Percentiles rank a stretch among this genome's conserved stretches.
phyloP scores from a whole-genome alignment of 1,140 invertebrate species.

The Habropoda laboriosa region DNA sequence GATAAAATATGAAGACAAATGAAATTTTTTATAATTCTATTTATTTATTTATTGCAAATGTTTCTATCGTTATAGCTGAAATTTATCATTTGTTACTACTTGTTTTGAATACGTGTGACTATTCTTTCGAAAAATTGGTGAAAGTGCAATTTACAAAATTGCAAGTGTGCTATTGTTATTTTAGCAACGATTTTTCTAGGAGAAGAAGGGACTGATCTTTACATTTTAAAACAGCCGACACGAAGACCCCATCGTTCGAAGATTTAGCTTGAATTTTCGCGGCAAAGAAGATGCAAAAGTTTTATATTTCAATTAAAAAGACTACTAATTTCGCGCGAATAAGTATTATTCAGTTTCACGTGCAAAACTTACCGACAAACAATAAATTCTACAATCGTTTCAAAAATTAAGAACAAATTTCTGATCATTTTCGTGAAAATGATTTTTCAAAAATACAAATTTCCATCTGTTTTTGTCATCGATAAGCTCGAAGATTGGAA shows the following conservation, averaged over 20 bases:
- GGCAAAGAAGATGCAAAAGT: no score
- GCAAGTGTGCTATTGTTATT: no score
- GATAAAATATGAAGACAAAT: neutral
- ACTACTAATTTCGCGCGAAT: conserved; percentile 69
- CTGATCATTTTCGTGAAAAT: no score
- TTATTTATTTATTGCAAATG: conserved; percentile 13
- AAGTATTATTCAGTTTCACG: conserved; percentile 64
- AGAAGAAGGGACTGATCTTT: neutral
- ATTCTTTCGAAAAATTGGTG: neutral
- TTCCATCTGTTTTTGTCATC: no score
- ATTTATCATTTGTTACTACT: neutral
- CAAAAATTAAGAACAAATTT: no score
- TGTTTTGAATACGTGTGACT: neutral
- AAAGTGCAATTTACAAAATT: neutral
- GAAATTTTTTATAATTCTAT: neutral
- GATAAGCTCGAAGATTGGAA: no score
- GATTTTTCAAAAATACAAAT: no score
- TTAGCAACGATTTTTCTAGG: neutral
- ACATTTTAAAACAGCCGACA: neutral
- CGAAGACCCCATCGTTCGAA: neutral
- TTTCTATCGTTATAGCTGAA: neutral
- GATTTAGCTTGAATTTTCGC: neutral
- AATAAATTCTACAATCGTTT: no score
- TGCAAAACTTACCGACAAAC: no score
- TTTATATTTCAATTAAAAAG: conserved; percentile 56